Evolutionary conservation across 2,888 invertebrate genomes (phyloP).

Genomic region (Epinotia bilunana): DNA sequence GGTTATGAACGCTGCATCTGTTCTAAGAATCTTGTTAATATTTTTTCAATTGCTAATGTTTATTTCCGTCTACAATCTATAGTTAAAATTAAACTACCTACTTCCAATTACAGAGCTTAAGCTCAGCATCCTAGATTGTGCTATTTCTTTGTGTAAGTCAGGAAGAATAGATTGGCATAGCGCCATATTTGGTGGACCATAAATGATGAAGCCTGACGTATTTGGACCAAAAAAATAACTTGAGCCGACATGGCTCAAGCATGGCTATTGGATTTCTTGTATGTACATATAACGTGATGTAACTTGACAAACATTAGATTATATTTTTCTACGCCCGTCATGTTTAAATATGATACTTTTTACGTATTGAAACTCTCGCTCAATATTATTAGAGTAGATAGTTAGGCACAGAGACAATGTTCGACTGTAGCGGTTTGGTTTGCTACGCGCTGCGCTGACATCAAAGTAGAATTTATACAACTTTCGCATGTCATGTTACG

Average conservation of each 20-base stretch:
- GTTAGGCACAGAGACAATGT: background rate
- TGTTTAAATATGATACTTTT: conserved; percentile 18
- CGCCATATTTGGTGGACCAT: conserved; percentile 48
- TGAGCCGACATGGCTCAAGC: conserved; percentile 15
- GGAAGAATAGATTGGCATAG: conserved; percentile 52
- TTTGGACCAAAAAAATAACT: conserved; percentile 44
- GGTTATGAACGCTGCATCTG: too few species aligned
- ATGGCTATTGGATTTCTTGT: conserved; percentile 30
- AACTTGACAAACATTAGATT: conserved; percentile 16
- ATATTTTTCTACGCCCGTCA: conserved; percentile 26
- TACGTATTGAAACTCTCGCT: conserved; percentile 7
- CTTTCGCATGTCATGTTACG: background rate
- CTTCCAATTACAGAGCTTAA: conserved; percentile 5
- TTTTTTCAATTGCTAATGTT: background rate
- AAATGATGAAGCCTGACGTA: conserved; percentile 43
- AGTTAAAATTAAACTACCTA: conserved; percentile 7
- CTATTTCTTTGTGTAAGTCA: conserved; percentile 1
- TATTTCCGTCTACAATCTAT: background rate
- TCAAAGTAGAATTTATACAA: background rate
- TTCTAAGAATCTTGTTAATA: background rate
- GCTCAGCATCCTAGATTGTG: conserved; percentile 20
- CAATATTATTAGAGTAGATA: background rate
- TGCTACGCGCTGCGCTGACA: background rate
- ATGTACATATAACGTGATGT: conserved; percentile 2
- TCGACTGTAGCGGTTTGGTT: background rate